Evolutionary conservation across 2,888 invertebrate genomes (phyloP).

Genomic region (Eutolmus rufibarbis): DNA sequence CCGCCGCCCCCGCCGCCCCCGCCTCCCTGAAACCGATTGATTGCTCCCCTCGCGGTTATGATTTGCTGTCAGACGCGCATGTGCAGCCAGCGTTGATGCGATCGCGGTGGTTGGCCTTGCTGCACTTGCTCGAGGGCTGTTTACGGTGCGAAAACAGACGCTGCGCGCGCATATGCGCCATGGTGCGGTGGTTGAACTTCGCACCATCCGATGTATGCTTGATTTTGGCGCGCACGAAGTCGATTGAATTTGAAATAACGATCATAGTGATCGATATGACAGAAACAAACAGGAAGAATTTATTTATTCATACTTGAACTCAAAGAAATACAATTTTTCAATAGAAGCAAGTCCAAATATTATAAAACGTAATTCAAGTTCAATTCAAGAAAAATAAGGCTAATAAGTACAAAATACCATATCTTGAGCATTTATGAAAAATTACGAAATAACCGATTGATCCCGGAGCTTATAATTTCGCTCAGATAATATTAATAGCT

Average conservation of each 20-base stretch:
- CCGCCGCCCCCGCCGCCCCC: neutral
- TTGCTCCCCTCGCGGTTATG: slow-evolving; percentile 3
- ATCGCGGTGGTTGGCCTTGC: slow-evolving; percentile 1
- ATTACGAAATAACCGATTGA: too few relatives aligned
- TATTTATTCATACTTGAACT: too few relatives aligned
- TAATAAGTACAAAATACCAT: too few relatives aligned
- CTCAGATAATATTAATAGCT: too few relatives aligned
- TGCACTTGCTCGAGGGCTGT: slow-evolving; percentile 16
- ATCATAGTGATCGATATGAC: too few relatives aligned
- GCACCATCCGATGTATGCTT: neutral
- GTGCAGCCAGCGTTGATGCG: neutral
- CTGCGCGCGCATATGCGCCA: neutral
- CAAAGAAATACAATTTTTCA: too few relatives aligned
- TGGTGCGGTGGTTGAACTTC: neutral
- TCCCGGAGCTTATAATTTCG: too few relatives aligned
- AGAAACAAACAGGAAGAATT: too few relatives aligned
- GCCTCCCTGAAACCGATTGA: neutral
- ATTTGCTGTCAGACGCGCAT: slow-evolving; percentile 23
- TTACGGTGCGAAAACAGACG: neutral
- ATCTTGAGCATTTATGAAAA: too few relatives aligned
- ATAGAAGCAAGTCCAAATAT: too few relatives aligned
- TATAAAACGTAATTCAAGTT: too few relatives aligned
- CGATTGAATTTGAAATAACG: neutral
- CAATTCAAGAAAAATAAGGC: too few relatives aligned
- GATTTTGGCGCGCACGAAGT: neutral